phyloP scores from a whole-genome alignment of 2,113 vertebrate species.

The Nannobrachium achirus region DNA sequence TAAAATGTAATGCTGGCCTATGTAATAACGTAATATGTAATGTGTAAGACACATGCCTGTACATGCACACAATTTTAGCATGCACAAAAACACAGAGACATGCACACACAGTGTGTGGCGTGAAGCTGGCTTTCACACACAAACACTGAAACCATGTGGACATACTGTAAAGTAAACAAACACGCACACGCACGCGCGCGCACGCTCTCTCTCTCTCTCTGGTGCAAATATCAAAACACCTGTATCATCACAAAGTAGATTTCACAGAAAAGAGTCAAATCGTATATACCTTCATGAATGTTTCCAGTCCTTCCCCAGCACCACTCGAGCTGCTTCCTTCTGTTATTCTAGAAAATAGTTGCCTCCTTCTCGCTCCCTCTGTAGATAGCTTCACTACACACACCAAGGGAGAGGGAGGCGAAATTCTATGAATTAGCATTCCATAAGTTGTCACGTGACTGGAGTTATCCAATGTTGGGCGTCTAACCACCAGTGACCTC shows the following conservation, averaged over 20 bases:
- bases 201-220: too few species aligned
- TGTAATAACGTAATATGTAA: neutral
- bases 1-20: too few species aligned
- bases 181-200: neutral
- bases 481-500: slow-evolving; percentile 18
- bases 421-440: slow-evolving; percentile 57
- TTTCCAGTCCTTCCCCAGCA: too few species aligned
- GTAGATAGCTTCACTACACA: slow-evolving; percentile 47
- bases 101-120: slow-evolving; percentile 4
- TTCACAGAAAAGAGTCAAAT: neutral
- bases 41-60: neutral
- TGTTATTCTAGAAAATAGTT: too few species aligned
- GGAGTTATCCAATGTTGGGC: slow-evolving; percentile 28
- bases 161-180: neutral
- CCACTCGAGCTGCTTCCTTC: too few species aligned
- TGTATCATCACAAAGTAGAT: neutral
- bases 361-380: slow-evolving; percentile 37
- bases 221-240: too few species aligned
- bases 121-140: slow-evolving; percentile 3
- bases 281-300: too few species aligned
- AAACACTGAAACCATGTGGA: slow-evolving; percentile 1
- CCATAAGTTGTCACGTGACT: slow-evolving; percentile 56
- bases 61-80: neutral
- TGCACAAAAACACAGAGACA: slow-evolving; percentile 4
- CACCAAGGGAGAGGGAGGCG: slow-evolving; percentile 38